Percentiles rank a stretch among this genome's conserved stretches.
Evolutionary conservation across 2,888 invertebrate species (phyloP).

Genomic region (Horisme vitalbata): DNA sequence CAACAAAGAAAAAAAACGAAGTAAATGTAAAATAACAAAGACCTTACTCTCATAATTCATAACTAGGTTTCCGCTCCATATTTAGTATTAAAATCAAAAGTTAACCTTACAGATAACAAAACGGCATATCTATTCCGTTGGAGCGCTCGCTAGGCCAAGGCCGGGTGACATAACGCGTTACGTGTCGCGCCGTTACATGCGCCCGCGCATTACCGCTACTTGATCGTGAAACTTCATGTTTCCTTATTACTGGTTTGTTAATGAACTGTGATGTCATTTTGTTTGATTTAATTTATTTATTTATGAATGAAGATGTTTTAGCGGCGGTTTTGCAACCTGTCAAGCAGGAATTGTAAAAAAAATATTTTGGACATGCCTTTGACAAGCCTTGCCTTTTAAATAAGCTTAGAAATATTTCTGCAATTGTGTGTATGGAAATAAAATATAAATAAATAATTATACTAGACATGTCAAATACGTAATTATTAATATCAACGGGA

Average conservation of each 20-base stretch:
- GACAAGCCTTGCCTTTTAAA: too few relatives aligned
- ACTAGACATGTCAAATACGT: too few relatives aligned
- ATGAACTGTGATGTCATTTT: constrained; percentile 9
- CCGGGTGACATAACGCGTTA: constrained; percentile 59
- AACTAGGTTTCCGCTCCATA: too few relatives aligned
- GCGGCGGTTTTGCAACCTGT: not conserved
- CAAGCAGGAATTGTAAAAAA: too few relatives aligned
- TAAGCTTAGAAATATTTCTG: too few relatives aligned
- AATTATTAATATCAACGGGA: too few relatives aligned
- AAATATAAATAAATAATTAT: too few relatives aligned
- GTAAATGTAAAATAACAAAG: too few relatives aligned
- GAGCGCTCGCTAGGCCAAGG: constrained; percentile 73
- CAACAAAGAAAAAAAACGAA: too few relatives aligned
- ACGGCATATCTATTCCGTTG: constrained; percentile 36
- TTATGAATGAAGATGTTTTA: constrained; percentile 2
- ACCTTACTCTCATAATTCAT: too few relatives aligned
- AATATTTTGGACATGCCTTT: too few relatives aligned
- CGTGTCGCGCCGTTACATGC: constrained; percentile 38
- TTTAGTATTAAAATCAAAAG: constrained; percentile 24
- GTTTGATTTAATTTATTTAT: constrained; percentile 1
- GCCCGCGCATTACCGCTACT: constrained; percentile 17
- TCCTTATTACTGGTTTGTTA: constrained; percentile 16
- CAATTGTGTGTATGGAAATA: too few relatives aligned
- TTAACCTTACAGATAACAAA: constrained; percentile 33
- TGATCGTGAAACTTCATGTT: constrained; percentile 18